Evolutionary conservation across 2,888 invertebrate genomes (phyloP).

Genomic region (Oscheius sp.): DNA sequence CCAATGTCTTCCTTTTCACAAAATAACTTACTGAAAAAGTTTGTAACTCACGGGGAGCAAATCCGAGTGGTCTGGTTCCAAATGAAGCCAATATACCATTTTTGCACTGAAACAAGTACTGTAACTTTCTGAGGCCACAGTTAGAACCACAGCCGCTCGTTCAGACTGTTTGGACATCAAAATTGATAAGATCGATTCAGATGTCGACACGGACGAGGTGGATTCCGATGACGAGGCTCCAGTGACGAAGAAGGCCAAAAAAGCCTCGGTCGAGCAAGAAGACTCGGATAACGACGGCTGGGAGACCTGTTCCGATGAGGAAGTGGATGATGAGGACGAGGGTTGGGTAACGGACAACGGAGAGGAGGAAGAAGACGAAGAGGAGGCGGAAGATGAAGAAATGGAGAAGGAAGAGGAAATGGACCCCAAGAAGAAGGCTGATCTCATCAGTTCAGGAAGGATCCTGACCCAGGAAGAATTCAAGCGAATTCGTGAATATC

Average conservation of each 20-base stretch:
- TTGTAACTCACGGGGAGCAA: no score
- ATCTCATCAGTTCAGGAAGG: slow-evolving; percentile 49
- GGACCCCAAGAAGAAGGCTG: slow-evolving; percentile 48
- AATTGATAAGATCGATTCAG: neutral
- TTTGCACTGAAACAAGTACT: no score
- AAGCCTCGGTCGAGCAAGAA: neutral
- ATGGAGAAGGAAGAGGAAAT: slow-evolving; percentile 41
- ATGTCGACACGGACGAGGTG: slow-evolving; percentile 32
- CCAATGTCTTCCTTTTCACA: no score
- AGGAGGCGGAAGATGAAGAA: slow-evolving; percentile 62
- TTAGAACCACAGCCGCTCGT: no score
- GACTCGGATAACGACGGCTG: slow-evolving; percentile 5
- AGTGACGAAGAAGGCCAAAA: neutral
- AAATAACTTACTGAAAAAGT: no score
- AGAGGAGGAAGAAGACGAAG: slow-evolving; percentile 48
- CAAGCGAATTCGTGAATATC: slow-evolving; percentile 63
- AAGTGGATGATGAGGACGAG: slow-evolving; percentile 73
- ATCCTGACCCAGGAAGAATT: slow-evolving; percentile 67
- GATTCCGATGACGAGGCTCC: slow-evolving; percentile 29
- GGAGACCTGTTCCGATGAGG: slow-evolving; percentile 77
- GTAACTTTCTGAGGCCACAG: no score
- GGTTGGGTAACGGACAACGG: slow-evolving; percentile 46
- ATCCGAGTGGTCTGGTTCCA: no score
- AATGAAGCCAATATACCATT: no score
- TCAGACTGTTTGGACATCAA: no score